Conservation (phyloP, 2,888 invertebrate genomes). For the Taphrorychus bicolor region DNA sequence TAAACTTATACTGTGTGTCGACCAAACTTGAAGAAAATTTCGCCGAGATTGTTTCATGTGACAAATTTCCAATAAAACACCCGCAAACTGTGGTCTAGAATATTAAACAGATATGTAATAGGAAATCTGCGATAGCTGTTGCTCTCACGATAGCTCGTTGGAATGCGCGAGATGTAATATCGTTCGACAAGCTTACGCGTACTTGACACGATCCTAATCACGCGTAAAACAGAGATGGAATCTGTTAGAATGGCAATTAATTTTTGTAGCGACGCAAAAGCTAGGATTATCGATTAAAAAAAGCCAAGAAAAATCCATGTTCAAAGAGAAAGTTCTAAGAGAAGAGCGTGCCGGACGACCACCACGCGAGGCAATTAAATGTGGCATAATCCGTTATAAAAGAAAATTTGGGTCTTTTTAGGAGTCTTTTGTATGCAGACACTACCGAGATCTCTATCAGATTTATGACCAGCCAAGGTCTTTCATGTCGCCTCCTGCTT, state of each 20-base stretch:
- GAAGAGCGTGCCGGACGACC: conserved; percentile 4
- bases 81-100: conserved; percentile 7
- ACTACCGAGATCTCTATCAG: conserved; percentile 39
- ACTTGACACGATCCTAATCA: conserved; percentile 29
- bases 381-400: conserved; percentile 32
- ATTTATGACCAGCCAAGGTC: conserved; percentile 42
- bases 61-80: neutral
- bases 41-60: neutral
- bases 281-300: conserved; percentile 14
- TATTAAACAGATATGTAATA: conserved; percentile 32
- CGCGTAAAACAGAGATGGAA: conserved; percentile 25
- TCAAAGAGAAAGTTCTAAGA: neutral
- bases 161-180: conserved; percentile 35
- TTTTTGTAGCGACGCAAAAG: neutral
- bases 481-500: conserved; percentile 34
- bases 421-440: conserved; percentile 40
- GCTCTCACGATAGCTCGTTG: conserved; percentile 37
- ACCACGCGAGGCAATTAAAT: conserved; percentile 8
- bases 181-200: conserved; percentile 31
- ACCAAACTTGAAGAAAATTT: too few relatives aligned
- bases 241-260: conserved; percentile 12
- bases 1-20: too few relatives aligned
- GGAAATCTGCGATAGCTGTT: conserved; percentile 38
- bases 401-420: conserved; percentile 37
- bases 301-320: too few relatives aligned